Conservation (phyloP, 2,113 vertebrate species). For the Rattus norvegicus region GRCr8 NC_086022.1:131595001-131595500, state of each 20-base stretch:
- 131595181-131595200: neutral
- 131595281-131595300: neutral
- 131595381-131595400: neutral
- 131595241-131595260: neutral
- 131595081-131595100: neutral
- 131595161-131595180: neutral
- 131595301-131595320: neutral
- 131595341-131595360: neutral
- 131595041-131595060: neutral
- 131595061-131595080: neutral
- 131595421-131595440: neutral
- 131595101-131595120: neutral
- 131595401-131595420: slow-evolving; percentile 34
- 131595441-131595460: neutral
- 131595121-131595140: neutral
- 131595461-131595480: accelerated
- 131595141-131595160: neutral
- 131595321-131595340: neutral
- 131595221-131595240: neutral
- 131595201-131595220: neutral
- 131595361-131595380: neutral
- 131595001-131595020: slow-evolving; percentile 3
- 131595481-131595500: neutral
- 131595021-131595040: neutral
- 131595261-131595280: neutral